A percentile compares a stretch with the other conserved stretches of the same genome.
Evolutionary conservation across 2,888 invertebrate species (phyloP).

Genomic region (Torymus texanus): DNA sequence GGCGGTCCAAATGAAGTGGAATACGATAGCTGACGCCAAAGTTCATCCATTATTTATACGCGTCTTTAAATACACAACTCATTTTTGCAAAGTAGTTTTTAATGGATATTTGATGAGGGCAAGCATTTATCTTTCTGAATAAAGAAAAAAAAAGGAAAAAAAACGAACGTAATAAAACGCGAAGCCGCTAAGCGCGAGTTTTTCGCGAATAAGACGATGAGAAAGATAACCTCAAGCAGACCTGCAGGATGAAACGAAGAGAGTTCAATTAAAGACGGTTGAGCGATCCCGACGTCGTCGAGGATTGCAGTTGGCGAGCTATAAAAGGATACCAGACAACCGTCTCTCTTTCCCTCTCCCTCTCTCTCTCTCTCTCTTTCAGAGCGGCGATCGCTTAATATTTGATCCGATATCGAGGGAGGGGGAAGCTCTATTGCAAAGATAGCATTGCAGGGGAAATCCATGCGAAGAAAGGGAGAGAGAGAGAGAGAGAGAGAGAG

Average conservation of each 20-base stretch:
- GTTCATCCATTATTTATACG: slow-evolving; percentile 18
- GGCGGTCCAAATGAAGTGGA: slow-evolving; percentile 12
- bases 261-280: slow-evolving; percentile 38
- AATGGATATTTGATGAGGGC: slow-evolving; percentile 25
- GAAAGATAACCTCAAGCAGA: slow-evolving; percentile 7
- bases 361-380: too few species aligned
- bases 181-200: neutral
- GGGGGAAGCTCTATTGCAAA: neutral
- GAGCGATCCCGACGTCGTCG: neutral
- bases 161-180: too few species aligned
- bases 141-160: neutral
- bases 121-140: neutral
- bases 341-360: too few species aligned
- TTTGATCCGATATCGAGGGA: neutral
- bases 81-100: slow-evolving; percentile 27
- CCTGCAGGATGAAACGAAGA: neutral
- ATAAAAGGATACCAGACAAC: slow-evolving; percentile 29
- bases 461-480: too few species aligned
- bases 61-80: slow-evolving; percentile 4
- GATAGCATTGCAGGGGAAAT: slow-evolving; percentile 3
- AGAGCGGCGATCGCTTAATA: slow-evolving; percentile 17
- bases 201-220: neutral
- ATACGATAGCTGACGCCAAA: neutral
- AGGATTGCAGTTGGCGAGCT: neutral
- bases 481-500: too few species aligned